Base-by-base conservation (phyloP, 2,888 invertebrate species). In the Hemistola chrysoprasaria region DNA sequence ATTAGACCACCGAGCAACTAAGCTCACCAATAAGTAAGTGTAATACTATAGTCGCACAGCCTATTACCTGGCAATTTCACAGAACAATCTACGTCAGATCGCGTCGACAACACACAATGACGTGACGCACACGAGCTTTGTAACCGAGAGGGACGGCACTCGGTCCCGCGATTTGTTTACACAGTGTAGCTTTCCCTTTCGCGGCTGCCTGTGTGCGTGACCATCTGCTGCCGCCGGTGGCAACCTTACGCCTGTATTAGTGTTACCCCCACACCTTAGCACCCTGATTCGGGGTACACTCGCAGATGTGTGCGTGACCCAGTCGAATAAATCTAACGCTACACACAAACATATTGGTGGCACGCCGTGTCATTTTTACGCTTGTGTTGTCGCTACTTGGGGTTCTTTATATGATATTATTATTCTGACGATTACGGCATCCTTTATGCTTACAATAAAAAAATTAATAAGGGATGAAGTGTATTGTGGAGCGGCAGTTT, bases 21-120 rank as follows among this genome's bases (percentile, higher is more conserved):
- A 84, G 71, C 75, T 77, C 72, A 76, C 76, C 79, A 83, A 83
- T 85, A 83, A 85, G 81, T 86, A 82, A 81, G 81, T 86, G 85
- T 86, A 86, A 85, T 84, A 72, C 78, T 79, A 83, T 78, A 86
- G 85, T 78, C 79, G 78, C 78, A 75, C 78, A 74, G 84, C 84
- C 86, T 88, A 88, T 87, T 88, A 88, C 88, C 88, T 88, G 87
- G 83, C 86, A 87, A 88, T 87, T 87, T 87, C 85, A 86, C 86
- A 83, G 87, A 85, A 85, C 84, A 86, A 85, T 84, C 83, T 82
- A 84, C 84, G 75, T 79, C 71, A 77, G 74, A 71, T 75, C 76
- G 77, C 71, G 78, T 69, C 77, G 71, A 78, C 78, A 69, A 80
- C 86, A 86, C 85, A 85, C 85, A 82, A 62, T 69, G 63, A 72